Evolutionary conservation across 2,113 vertebrate species (phyloP), one percentile per base, ranked within the genome.

Genomic region (Nerophis lumbriciformis): DNA sequence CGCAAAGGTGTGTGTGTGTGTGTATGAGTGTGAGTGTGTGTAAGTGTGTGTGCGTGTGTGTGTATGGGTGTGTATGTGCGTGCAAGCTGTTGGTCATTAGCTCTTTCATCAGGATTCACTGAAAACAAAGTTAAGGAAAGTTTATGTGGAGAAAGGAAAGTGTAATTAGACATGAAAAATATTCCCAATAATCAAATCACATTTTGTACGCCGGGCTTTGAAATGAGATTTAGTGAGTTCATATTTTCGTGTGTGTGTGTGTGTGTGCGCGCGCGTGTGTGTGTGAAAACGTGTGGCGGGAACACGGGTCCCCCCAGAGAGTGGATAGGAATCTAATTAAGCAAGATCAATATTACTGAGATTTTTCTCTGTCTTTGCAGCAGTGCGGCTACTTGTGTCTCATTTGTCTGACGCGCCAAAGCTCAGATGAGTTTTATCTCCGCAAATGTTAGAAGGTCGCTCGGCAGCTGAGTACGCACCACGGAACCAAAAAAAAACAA

Each of bases 261-360:
- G 74, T 10, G 15, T 11, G n/a, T n/a, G n/a, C n/a, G 5, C 9
- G 51, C 10, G 16, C 21, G 19, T 28, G 50, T 8, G 19, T 16
- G 38, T 19, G 15, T 44, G n/a, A 61, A 87, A 86, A 89, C 74
- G 79, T 85, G 85, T 85, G 84, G 86, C 83, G 76, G 84, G 85
- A 87, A 88, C 80, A 78, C 58, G 47, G 56, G 66, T 88, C 88
- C 87, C 87, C 89, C 68, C 28, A 60, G 83, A 80, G 88, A 88
- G 76, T 59, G 81, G 87, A 89, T 89, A 81, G 90, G 81, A 91
- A 90, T 91, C 85, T 89, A 88, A 89, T 91, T 90, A 91, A 87
- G 84, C 76, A 75, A 80, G 87, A 91, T 91, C 90, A 89, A 90
- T 90, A 90, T 76, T 77, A 87, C 86, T 88, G 84, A 71, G 81